These are phyloP conservation scores for Dasyurus viverrinus DNA, from an alignment of 2,113 vertebrate genomes.

Conservation along the genomic window DNA sequence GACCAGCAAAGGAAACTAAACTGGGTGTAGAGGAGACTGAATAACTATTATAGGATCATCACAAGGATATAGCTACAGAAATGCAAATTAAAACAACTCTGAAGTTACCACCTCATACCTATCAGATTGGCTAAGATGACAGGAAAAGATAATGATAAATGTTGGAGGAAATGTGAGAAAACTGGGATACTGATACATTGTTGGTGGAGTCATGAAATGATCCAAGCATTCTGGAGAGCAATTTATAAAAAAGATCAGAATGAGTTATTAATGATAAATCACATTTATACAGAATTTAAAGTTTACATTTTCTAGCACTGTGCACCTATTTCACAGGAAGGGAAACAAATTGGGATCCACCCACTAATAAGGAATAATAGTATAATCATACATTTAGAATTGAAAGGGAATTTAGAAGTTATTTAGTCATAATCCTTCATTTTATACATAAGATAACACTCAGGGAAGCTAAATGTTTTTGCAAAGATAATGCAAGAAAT, in stretches of 20 bases:
- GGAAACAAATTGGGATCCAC: background rate
- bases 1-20: background rate
- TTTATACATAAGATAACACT: background rate
- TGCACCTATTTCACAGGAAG: background rate
- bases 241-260: background rate
- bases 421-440: background rate
- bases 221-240: too few species aligned
- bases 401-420: background rate
- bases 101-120: too few species aligned
- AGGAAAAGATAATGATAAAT: too few species aligned
- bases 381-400: background rate
- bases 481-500: background rate
- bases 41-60: background rate
- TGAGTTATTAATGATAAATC: background rate
- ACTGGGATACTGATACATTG: too few species aligned
- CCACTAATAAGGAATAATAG: background rate
- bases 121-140: too few species aligned
- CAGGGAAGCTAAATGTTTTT: background rate
- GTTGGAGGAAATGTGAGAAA: too few species aligned
- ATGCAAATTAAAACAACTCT: too few species aligned
- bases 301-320: background rate
- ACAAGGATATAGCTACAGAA: background rate
- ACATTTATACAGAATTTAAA: background rate
- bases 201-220: too few species aligned
- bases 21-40: background rate